A percentile compares a stretch with the other conserved stretches of the same genome.
Conservation (phyloP, 2,797 vertebrate species). For the Eidolon dupreanum region DNA sequence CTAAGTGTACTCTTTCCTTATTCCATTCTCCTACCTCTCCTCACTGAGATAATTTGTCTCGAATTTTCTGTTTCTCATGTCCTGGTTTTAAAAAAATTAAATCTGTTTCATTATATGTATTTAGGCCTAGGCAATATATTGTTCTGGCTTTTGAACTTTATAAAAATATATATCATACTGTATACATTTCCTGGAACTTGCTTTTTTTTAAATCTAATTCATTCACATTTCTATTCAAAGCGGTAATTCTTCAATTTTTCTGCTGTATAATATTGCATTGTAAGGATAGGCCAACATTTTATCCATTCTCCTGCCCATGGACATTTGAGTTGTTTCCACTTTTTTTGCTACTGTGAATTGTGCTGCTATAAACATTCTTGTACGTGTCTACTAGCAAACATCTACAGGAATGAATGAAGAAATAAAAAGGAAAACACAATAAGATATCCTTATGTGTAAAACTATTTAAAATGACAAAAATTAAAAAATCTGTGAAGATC, state of each 20-base stretch:
- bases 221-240: not conserved
- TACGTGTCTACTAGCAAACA: not conserved
- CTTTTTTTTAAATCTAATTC: not conserved
- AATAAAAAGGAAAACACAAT: not conserved
- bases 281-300: not conserved
- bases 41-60: not conserved
- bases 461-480: slow-evolving; percentile 14
- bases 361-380: no score
- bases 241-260: not conserved
- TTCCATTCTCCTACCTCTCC: not conserved
- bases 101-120: not conserved
- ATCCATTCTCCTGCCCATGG: not conserved
- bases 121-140: not conserved
- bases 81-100: not conserved
- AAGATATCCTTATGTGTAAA: not conserved
- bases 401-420: not conserved
- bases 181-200: not conserved
- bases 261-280: not conserved
- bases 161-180: not conserved
- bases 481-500: not conserved
- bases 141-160: not conserved
- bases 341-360: not conserved
- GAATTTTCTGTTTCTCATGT: slow-evolving; percentile 26
- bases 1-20: not conserved
- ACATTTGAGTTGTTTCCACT: not conserved